These are phyloP conservation scores for Ceyx erithaca DNA, from an alignment of 2,797 vertebrate species.

Conservation along the genomic window DNA sequence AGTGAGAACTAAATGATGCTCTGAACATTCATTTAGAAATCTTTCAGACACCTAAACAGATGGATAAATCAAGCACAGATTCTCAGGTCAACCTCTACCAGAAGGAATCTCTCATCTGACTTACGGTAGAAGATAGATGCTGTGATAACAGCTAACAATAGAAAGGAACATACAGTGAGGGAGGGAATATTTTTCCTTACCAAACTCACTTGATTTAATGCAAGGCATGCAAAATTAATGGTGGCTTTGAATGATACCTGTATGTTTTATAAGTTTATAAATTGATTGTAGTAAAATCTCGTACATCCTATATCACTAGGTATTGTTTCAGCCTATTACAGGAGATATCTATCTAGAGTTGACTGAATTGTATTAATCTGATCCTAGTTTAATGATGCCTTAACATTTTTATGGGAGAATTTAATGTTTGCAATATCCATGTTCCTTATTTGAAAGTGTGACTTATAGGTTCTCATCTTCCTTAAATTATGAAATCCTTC, in stretches of 20 bases:
- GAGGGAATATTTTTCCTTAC: slow-evolving; percentile 42
- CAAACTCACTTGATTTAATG: slow-evolving; percentile 77
- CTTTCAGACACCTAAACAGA: slow-evolving; percentile 70
- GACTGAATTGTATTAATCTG: slow-evolving; percentile 87
- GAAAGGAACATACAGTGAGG: slow-evolving; percentile 42
- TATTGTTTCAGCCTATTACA: slow-evolving; percentile 83
- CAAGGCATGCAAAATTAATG: slow-evolving; percentile 75
- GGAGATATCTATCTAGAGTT: slow-evolving; percentile 81
- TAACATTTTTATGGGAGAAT: slow-evolving; percentile 85
- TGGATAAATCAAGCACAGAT: slow-evolving; percentile 68
- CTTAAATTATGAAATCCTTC: slow-evolving; percentile 87
- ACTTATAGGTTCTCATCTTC: slow-evolving; percentile 86
- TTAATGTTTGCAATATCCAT: slow-evolving; percentile 87
- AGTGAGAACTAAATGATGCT: slow-evolving; percentile 49
- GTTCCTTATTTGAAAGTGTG: slow-evolving; percentile 85
- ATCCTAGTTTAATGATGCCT: slow-evolving; percentile 86
- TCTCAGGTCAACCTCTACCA: slow-evolving; percentile 66
- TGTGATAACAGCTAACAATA: slow-evolving; percentile 66
- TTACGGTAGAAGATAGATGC: slow-evolving; percentile 61
- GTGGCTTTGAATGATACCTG: slow-evolving; percentile 81
- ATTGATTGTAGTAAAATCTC: slow-evolving; percentile 82
- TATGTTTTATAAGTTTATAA: slow-evolving; percentile 84
- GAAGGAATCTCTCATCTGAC: slow-evolving; percentile 75
- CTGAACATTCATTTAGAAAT: slow-evolving; percentile 67
- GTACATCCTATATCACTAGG: slow-evolving; percentile 78